Percentiles rank a stretch among this genome's conserved stretches.
phyloP scores from a whole-genome alignment of 2,113 vertebrate species.

The Vidua macroura region DNA sequence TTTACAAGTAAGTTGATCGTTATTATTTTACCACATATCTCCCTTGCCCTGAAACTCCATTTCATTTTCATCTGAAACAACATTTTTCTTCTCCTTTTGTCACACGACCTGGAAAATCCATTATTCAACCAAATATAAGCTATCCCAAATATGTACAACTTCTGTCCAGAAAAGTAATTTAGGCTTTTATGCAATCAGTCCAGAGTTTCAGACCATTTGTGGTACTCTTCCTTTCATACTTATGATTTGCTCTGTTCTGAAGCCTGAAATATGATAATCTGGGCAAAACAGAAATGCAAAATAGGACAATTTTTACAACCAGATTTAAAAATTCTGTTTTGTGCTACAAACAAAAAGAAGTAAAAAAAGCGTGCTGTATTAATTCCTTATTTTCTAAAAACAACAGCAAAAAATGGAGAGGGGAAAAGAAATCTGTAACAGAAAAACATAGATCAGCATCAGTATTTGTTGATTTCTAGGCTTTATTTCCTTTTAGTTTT shows the following conservation, averaged over 20 bases:
- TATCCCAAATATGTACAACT: neutral
- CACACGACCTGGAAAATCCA: conserved; percentile 7
- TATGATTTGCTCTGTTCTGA: neutral
- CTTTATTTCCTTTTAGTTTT: conserved; percentile 10
- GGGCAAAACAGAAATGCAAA: neutral
- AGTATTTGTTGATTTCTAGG: neutral
- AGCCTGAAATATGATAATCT: neutral
- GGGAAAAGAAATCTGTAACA: neutral
- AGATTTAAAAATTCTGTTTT: neutral
- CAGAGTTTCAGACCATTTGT: neutral
- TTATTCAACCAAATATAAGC: neutral
- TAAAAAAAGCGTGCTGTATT: neutral
- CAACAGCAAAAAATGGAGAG: neutral
- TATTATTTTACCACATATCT: neutral
- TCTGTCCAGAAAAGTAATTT: conserved; percentile 15
- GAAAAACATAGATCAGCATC: neutral
- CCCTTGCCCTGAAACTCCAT: neutral
- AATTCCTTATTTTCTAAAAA: neutral
- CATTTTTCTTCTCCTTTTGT: conserved; percentile 26
- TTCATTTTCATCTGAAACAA: conserved; percentile 3
- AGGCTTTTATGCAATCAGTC: neutral
- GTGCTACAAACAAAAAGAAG: neutral
- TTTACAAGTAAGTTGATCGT: neutral
- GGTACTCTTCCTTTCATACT: neutral
- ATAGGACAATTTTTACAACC: neutral